Percentiles rank a stretch among this genome's conserved stretches.
These are phyloP conservation scores for Peromyscus melanophrys DNA, from an alignment of 2,797 vertebrate genomes.

Conservation along the genomic window DNA sequence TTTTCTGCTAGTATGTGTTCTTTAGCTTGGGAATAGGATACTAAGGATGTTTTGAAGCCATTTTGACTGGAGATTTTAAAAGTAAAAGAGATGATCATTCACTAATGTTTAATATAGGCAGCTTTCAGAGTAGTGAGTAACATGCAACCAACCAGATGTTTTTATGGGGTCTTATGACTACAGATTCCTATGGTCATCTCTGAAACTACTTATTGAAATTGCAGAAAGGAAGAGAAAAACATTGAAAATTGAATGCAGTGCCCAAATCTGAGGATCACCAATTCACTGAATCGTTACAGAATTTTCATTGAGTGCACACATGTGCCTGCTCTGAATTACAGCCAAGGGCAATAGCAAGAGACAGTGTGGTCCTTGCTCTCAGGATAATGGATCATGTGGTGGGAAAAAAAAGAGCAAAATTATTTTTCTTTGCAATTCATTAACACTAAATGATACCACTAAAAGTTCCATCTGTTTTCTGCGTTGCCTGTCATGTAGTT, in stretches of 20 bases:
- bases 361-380: not conserved
- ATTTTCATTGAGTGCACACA: not conserved
- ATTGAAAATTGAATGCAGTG: slow-evolving; percentile 1
- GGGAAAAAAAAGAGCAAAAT: not conserved
- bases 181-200: not conserved
- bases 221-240: slow-evolving; percentile 23
- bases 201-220: not conserved
- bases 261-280: not conserved
- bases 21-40: not conserved
- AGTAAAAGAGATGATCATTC: not conserved
- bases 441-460: slow-evolving; percentile 5
- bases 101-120: not conserved
- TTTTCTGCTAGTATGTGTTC: not conserved
- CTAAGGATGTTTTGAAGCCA: not conserved
- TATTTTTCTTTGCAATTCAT: slow-evolving; percentile 34
- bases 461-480: not conserved
- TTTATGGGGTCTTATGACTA: not conserved
- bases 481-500: slow-evolving; percentile 18
- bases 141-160: not conserved
- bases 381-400: not conserved
- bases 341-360: not conserved
- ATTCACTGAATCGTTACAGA: not conserved
- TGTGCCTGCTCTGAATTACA: not conserved
- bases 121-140: not conserved
- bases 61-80: slow-evolving; percentile 44